Conservation (phyloP, 2,797 vertebrate genomes). For the Lutjanus campechanus region DNA sequence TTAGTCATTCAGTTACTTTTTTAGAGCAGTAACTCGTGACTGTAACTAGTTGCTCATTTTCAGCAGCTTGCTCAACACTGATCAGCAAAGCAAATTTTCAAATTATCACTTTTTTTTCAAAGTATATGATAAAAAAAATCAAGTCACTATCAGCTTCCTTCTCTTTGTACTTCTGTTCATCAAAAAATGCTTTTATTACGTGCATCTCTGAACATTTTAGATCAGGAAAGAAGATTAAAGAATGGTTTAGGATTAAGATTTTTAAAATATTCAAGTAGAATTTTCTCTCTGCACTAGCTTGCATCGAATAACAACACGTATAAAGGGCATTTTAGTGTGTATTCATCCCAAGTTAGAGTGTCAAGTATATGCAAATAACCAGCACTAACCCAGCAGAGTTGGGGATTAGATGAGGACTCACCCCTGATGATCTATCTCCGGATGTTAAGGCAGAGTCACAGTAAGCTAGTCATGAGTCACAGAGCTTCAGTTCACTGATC, state of each 20-base stretch:
- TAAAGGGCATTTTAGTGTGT: not conserved
- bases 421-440: constrained; percentile 47
- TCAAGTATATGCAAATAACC: constrained; percentile 31
- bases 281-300: not conserved
- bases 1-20: too few relatives aligned
- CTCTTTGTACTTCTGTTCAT: not conserved
- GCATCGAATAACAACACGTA: not conserved
- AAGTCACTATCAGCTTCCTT: not conserved
- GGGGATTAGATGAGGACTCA: constrained; percentile 40
- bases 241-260: constrained; percentile 11
- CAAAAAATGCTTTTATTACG: not conserved
- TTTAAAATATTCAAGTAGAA: constrained; percentile 6
- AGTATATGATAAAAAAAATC: not conserved
- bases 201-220: constrained; percentile 3
- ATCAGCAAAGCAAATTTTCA: too few relatives aligned
- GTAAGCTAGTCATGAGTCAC: constrained; percentile 64
- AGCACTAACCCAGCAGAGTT: constrained; percentile 4
- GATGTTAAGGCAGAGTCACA: constrained; percentile 44
- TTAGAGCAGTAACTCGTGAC: too few relatives aligned
- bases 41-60: too few relatives aligned
- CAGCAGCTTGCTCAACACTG: too few relatives aligned
- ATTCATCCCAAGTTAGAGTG: not conserved
- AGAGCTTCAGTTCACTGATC: constrained; percentile 71
- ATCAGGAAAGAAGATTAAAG: constrained; percentile 27
- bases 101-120: not conserved